phyloP scores from a whole-genome alignment of 1,140 invertebrate species.

The Diuraphis noxia region DNA sequence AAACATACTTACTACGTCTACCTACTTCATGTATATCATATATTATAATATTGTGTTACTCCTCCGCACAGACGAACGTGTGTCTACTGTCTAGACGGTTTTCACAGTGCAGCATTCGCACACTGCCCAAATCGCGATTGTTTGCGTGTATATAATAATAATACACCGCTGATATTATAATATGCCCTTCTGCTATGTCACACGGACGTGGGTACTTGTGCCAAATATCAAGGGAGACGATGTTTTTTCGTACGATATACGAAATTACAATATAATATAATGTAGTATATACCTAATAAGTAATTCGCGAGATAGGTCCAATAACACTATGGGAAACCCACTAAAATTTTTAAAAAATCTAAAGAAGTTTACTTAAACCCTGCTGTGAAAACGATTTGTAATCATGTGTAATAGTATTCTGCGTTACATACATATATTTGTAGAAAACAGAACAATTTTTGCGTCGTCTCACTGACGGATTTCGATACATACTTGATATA shows the following conservation, averaged over 20 bases:
- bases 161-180: background rate
- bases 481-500: background rate
- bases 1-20: background rate
- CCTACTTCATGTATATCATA: background rate
- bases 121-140: background rate
- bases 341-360: background rate
- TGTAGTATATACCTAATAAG: background rate
- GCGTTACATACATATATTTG: background rate
- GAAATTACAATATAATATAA: background rate
- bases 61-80: background rate
- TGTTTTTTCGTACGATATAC: background rate
- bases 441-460: background rate
- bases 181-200: background rate
- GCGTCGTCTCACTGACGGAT: background rate
- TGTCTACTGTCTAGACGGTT: background rate
- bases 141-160: background rate
- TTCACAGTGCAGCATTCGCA: background rate
- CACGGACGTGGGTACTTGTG: background rate
- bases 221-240: background rate
- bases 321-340: background rate
- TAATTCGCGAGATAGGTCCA: background rate
- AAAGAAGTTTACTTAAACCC: background rate
- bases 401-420: background rate
- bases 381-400: background rate
- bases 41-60: slow-evolving; percentile 9